Base-by-base conservation (phyloP, 2,888 invertebrate species). In the Cloeon dipterum region DNA sequence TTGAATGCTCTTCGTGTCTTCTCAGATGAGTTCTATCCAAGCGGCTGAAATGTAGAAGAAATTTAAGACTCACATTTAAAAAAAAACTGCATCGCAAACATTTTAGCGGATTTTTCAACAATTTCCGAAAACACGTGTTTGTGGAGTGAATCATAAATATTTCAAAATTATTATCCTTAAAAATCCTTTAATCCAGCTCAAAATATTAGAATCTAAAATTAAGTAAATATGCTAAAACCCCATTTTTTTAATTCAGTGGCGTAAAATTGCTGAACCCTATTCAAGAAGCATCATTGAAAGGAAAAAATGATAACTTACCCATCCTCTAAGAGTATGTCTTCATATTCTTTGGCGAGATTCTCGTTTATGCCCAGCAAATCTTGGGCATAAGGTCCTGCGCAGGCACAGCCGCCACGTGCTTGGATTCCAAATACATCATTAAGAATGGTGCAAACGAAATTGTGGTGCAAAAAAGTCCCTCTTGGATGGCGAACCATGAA, bases 361-460 rank as follows among this genome's bases (percentile, higher is more conserved):
- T 73, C 71, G 47, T 78, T 75, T 42, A 89, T 85, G 10, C 86
- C 86, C 39, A 89, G 61, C 14, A 86, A 60, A 55, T 81, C 78
- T 54, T 82, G 74, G 3, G 81, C 82, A 51, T 88, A 86, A 38
- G 78, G 74, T 37, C 81, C 71, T 34, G 83, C 79, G 55, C 85
- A 85, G 13, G 74, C 73, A 47, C 77, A 68, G 1, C 79, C 81
- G 1, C 78, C 75, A 42, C 79, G 62, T 0, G 76, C 77, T 57
- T 88, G 88, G 38, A 91, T 82, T 1, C 89, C 89, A 53, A 86
- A 89, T 19, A 91, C 71, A 50, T 91, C 88, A 51, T 88, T 89
- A 32, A 91, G 63, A 16, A 89, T 67, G 8, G 82, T 76, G 46
- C 77, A 76, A 8, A 89, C 73, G 63, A 78, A 74, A 57, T 86